Base-by-base conservation (phyloP, 2,113 vertebrate species). In the Struthio camelus region DNA sequence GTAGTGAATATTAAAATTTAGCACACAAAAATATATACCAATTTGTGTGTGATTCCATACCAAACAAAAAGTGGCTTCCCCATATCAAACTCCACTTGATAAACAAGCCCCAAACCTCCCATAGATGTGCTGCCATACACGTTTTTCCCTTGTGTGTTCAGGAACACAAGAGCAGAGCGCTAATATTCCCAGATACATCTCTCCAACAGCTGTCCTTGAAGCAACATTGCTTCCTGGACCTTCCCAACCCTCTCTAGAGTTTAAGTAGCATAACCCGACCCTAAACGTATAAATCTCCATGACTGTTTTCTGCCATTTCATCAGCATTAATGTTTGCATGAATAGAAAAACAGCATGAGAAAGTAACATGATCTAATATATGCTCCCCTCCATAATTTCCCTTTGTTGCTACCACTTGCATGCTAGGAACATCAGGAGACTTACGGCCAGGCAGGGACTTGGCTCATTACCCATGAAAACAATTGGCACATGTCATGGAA, bases 381-480 rank as follows among this genome's bases (percentile, higher is more conserved):
- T 69, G 3, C 25, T 32, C 9, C 8, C 1, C 9, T 59, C 42
- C 42, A 11, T 44, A 90, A 80, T 54, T 80, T 54, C 25, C 77
- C 48, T 56, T 87, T 59, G 46, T 50, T 87, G 51, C 59, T 73
- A 54, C 48, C 22, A 62, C 3, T 2, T 72, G 46, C 38, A 92
- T 40, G 78, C 54, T 42, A 61, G 54, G 46, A 92, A 78, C 56
- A 92, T 83, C 69, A 77, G 36, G 42, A 90, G 38, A 66, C 25
- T 67, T 94, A 40, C 22, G 89, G 89, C 32, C 32, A 92, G 62
- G 48, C 75, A 79, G 58, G 12, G 58, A 66, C 44, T 69, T 93
- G 70, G 84, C 70, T 96, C 84, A 95, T 91, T 96, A 94, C 70
- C 70, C 86, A 58, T 53, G 72, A 76, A 95, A 89, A 91, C 36